Base-by-base conservation (phyloP, 1,140 invertebrate species). In the Ditylenchus dipsaci region DNA sequence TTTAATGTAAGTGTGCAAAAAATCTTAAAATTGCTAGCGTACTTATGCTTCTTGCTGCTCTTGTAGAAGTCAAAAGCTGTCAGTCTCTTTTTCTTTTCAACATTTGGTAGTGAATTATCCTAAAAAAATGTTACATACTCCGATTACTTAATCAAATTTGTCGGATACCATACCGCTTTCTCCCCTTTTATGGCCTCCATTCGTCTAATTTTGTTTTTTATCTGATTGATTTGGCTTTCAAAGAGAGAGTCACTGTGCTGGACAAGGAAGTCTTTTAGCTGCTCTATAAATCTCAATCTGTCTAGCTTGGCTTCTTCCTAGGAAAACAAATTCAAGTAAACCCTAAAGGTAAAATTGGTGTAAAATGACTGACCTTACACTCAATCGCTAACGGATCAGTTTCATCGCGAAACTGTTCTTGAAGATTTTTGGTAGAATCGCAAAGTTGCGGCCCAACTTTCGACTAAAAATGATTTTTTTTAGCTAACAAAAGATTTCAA, bases 191-290 rank as follows among this genome's bases (percentile, higher is more conserved):
- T 21, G 15, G 7, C 21, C 26, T 63, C 29, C 33, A 45, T 58
- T 63, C 56, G 53, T 7, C 21, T 11, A n/a, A 67, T 62, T 21
- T 67, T 65, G 19, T 67, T 67, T 17, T 67, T 30, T 58, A 67
- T 19, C 67, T 19, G 65, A 19, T 61, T 42, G 8, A 67, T 33
- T 19, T 67, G 65, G 23, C 15, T 19, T 29, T 17, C 15, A 23
- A 67, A 67, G 13, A 67, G 63, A 19, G 38, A 38, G n/a, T 61
- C 53, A 27, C 26, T 30, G 29, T 67, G 27, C 19, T 49, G 53
- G 5, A 23, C 29, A 19, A 67, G 8, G 65, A 67, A 67, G 5
- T 65, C 53, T 23, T 23, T 26, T 11, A 67, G 29, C 30, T 67
- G 17, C 29, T 61, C 29, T 7, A 33, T 33, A 29, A 7, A 30